Base-by-base conservation (phyloP, 92 coral and sea anemone species). In the Muricea muricata region DNA sequence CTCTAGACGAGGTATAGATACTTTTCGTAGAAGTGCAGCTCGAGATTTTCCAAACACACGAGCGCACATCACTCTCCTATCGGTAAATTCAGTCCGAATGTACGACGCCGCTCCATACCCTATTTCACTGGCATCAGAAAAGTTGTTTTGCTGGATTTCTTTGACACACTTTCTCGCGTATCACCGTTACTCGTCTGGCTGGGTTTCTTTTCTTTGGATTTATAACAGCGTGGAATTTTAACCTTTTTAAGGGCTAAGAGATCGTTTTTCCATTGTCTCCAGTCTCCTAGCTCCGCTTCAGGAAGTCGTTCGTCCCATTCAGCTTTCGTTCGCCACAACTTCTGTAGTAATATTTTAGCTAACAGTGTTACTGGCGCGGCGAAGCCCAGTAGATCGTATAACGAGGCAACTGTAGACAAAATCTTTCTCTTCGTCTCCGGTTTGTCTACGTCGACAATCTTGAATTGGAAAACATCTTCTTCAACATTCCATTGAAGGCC, bases 61-160 rank as follows among this genome's bases (percentile, higher is more conserved):
- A 4, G 80, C 34, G 20, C 60, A 52, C 26, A 25, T 52, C 0
- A 52, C 8, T 52, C 20, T 13, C 7, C 60, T 25, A 52, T 52
- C 60, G 6, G 23, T 18, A 18, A 52, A 52, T 17, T 15, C 18
- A 11, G 69, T 21, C 15, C 82, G 55, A 1, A 52, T 10, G 20
- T 11, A 41, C 21, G 28, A 57, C 1, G 34, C 69, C 20, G 70
- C 10, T 54, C 45, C 82, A 17, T 77, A 77, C 57, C 82, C 70
- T 0, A 24, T 54, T 26, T 30, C 82, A 77, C 82, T 77, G 17
- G 69, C 82, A 55, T 77, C 70, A 12, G 37, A 54, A 40, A 77
- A 77, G 18, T 34, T 48, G 24, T 75, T 65, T 6, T 24, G 81
- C 23, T 77, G 82, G 28, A 77, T 9, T 5, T 77, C 82, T 31